Evolutionary conservation across 1,140 invertebrate species (phyloP).

Genomic region (Drosophila kohkoa): DNA sequence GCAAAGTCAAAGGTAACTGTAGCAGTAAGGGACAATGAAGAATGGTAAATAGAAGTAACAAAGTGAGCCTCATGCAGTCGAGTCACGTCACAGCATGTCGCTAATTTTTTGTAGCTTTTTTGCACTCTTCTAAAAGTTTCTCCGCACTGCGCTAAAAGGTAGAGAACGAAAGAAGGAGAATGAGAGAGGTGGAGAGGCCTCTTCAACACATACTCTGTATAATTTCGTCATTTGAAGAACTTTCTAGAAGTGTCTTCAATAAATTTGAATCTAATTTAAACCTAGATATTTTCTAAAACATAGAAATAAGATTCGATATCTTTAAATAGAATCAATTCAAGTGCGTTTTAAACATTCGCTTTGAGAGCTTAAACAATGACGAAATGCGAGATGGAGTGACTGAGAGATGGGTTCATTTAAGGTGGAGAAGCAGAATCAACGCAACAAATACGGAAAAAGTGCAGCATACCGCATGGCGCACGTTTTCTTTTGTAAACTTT

Average conservation of each 20-base stretch:
- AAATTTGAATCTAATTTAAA: too few species aligned
- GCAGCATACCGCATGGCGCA: constrained; percentile 62
- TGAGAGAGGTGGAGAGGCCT: neutral
- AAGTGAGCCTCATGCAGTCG: constrained; percentile 53
- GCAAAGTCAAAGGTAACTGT: constrained; percentile 13
- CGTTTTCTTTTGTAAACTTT: constrained; percentile 81
- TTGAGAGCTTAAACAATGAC: constrained; percentile 53
- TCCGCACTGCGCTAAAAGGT: constrained; percentile 57
- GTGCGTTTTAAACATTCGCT: constrained; percentile 35
- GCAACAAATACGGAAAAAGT: constrained; percentile 46
- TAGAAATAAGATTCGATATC: neutral
- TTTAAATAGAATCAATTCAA: neutral
- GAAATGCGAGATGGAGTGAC: constrained; percentile 3
- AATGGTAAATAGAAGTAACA: neutral
- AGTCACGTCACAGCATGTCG: constrained; percentile 76
- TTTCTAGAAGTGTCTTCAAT: neutral
- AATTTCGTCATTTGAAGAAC: neutral
- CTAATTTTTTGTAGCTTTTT: constrained; percentile 78
- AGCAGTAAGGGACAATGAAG: constrained; percentile 2
- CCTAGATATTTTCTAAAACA: too few species aligned
- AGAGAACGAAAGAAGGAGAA: too few species aligned
- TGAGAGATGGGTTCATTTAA: neutral
- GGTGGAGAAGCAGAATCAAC: constrained; percentile 1
- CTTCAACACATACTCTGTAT: neutral
- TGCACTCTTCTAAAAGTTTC: constrained; percentile 55